Conservation (phyloP, 1,140 invertebrate genomes). For the Bombyx mori region ASM3026992v2 NC_085135.1:1145001-1145500, state of each 20-base stretch:
- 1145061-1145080: constrained; percentile 16
- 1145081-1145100: constrained; percentile 20
- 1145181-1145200: too few species aligned
- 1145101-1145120: constrained; percentile 12
- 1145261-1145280: too few species aligned
- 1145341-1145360: background rate
- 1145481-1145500: background rate
- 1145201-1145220: too few species aligned
- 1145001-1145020: constrained; percentile 7
- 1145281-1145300: too few species aligned
- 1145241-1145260: too few species aligned
- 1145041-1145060: constrained; percentile 1
- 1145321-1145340: background rate
- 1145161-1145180: too few species aligned
- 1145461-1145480: background rate
- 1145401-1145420: background rate
- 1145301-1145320: background rate
- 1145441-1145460: background rate
- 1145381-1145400: background rate
- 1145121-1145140: too few species aligned
- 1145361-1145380: background rate
- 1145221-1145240: too few species aligned
- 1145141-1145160: too few species aligned
- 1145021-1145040: constrained; percentile 6
- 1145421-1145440: background rate